Conservation (phyloP, 2,888 invertebrate species). For the Habrosyne pyritoides region DNA sequence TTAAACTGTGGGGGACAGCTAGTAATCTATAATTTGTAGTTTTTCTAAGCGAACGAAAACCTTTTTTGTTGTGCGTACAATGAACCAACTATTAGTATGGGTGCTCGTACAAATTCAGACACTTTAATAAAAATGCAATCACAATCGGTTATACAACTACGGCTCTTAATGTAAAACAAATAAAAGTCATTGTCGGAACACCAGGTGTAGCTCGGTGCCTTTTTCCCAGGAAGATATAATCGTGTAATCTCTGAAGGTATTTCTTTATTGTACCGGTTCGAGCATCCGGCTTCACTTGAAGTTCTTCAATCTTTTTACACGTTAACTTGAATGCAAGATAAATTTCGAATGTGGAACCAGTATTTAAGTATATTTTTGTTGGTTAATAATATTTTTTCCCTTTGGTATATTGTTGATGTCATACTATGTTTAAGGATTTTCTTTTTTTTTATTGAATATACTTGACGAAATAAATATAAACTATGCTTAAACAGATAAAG, state of each 20-base stretch:
- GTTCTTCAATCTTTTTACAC: slow-evolving; percentile 23
- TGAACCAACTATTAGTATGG: too few species aligned
- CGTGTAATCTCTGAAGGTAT: slow-evolving; percentile 18
- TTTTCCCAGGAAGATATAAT: slow-evolving; percentile 17
- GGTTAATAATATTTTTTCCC: slow-evolving; percentile 16
- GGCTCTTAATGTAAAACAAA: background rate
- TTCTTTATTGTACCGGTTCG: slow-evolving; percentile 35
- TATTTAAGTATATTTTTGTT: slow-evolving; percentile 10
- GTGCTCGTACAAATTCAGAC: too few species aligned
- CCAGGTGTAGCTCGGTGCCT: background rate
- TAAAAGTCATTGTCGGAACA: background rate
- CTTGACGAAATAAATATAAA: too few species aligned
- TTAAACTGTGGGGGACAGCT: too few species aligned
- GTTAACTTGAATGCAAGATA: slow-evolving; percentile 7
- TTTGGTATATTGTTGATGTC: too few species aligned
- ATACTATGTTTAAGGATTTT: too few species aligned
- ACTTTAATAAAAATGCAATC: background rate
- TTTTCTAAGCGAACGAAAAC: too few species aligned
- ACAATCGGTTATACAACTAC: background rate
- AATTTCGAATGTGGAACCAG: background rate
- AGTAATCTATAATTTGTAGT: too few species aligned
- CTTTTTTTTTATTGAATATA: too few species aligned
- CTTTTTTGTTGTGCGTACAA: too few species aligned
- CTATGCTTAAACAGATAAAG: too few species aligned
- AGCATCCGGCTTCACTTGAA: slow-evolving; percentile 30